Evolutionary conservation across 1,140 invertebrate genomes (phyloP).

Genomic region (Wasmannia auropunctata): DNA sequence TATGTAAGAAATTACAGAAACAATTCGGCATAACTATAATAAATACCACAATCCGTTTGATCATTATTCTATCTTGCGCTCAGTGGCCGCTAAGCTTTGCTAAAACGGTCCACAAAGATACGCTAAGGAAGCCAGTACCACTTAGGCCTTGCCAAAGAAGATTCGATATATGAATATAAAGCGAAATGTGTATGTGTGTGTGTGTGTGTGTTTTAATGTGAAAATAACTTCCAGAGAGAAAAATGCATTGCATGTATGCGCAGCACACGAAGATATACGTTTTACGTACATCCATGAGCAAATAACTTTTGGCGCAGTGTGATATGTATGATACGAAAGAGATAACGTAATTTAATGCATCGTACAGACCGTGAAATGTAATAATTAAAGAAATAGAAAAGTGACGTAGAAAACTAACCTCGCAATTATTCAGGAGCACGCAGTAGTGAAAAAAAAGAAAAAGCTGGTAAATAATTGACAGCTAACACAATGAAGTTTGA

Average conservation of each 20-base stretch:
- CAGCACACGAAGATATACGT: slow-evolving; percentile 47
- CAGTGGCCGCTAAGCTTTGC: slow-evolving; percentile 43
- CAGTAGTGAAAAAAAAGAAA: slow-evolving; percentile 80
- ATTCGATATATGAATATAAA: slow-evolving; percentile 24
- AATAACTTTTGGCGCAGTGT: slow-evolving; percentile 26
- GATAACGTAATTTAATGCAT: slow-evolving; percentile 59
- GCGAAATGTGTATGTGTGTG: slow-evolving; percentile 20
- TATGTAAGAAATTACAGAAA: slow-evolving; percentile 33
- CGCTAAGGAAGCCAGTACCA: slow-evolving; percentile 61
- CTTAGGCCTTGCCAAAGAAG: slow-evolving; percentile 60
- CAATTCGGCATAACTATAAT: slow-evolving; percentile 37
- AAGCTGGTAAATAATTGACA: slow-evolving; percentile 79
- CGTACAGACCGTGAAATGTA: slow-evolving; percentile 46
- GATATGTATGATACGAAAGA: slow-evolving; percentile 19
- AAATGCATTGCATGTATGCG: slow-evolving; percentile 58
- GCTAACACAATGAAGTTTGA: slow-evolving; percentile 54
- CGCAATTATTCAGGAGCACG: slow-evolving; percentile 80
- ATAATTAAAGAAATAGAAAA: slow-evolving; percentile 83
- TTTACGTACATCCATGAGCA: slow-evolving; percentile 26
- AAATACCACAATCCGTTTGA: slow-evolving; percentile 15
- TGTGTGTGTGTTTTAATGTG: slow-evolving; percentile 18
- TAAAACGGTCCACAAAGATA: slow-evolving; percentile 55
- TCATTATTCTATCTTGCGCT: slow-evolving; percentile 44
- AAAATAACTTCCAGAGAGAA: slow-evolving; percentile 43
- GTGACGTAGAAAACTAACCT: slow-evolving; percentile 85